Evolutionary conservation across 2,888 invertebrate species (phyloP).

Genomic region (Hydriomena furcata): DNA sequence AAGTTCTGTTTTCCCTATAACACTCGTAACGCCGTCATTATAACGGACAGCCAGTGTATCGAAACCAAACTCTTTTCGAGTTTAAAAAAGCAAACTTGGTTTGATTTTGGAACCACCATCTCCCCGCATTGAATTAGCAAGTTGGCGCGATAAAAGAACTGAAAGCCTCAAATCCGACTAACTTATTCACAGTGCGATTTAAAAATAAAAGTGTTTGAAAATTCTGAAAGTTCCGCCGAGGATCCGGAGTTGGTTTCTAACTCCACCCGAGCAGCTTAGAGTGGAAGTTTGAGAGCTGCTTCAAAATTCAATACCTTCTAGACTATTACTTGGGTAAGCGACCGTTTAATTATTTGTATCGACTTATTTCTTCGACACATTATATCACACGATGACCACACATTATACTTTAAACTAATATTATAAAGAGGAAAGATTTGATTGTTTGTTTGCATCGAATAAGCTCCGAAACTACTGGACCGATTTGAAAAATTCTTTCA

Average conservation of each 20-base stretch:
- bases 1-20: too few species aligned
- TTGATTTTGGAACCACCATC: neutral
- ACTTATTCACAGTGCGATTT: conserved; percentile 51
- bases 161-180: conserved; percentile 45
- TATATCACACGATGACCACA: too few species aligned
- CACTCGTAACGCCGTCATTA: too few species aligned
- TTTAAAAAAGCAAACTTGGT: neutral
- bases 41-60: too few species aligned
- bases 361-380: too few species aligned
- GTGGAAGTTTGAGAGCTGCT: conserved; percentile 50
- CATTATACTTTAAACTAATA: too few species aligned
- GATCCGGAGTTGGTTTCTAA: conserved; percentile 54
- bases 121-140: conserved; percentile 19
- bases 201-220: conserved; percentile 65
- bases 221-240: conserved; percentile 56
- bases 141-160: conserved; percentile 28
- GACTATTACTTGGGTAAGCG: conserved; percentile 43
- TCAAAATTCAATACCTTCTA: conserved; percentile 59
- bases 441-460: too few species aligned
- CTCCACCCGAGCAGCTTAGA: conserved; percentile 61
- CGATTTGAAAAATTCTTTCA: too few species aligned
- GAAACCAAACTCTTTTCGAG: too few species aligned
- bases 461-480: too few species aligned
- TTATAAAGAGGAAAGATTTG: too few species aligned
- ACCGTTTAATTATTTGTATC: neutral